A percentile compares a stretch with the other conserved stretches of the same genome.
phyloP scores from a whole-genome alignment of 2,888 invertebrate species.

The Rotaria sp. region DNA sequence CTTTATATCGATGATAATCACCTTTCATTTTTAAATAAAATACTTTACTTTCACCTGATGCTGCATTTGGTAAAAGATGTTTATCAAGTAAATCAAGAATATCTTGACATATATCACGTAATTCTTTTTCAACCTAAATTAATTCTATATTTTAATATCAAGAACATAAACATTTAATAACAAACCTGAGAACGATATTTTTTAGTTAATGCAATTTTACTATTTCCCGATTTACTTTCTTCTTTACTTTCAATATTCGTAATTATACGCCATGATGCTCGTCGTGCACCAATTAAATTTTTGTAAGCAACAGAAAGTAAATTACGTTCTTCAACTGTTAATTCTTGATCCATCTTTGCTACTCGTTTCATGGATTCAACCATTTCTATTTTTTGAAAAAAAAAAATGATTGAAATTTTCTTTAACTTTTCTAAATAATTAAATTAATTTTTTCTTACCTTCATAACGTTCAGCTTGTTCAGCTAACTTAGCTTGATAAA shows the following conservation, averaged over 20 bases:
- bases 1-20: slow-evolving; percentile 93
- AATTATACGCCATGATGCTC: slow-evolving; percentile 64
- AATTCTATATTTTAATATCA: too few species aligned
- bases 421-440: too few species aligned
- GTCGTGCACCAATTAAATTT: slow-evolving; percentile 92
- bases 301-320: slow-evolving; percentile 94
- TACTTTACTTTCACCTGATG: slow-evolving; percentile 73
- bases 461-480: slow-evolving; percentile 80
- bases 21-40: slow-evolving; percentile 58
- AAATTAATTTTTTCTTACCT: background rate
- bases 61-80: slow-evolving; percentile 84
- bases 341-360: slow-evolving; percentile 81
- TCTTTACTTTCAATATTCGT: slow-evolving; percentile 88
- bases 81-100: slow-evolving; percentile 86
- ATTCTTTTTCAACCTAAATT: slow-evolving; percentile 74
- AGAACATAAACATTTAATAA: background rate
- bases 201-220: slow-evolving; percentile 25
- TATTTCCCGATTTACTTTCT: slow-evolving; percentile 69
- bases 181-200: slow-evolving; percentile 39
- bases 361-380: slow-evolving; percentile 83
- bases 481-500: slow-evolving; percentile 95
- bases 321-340: slow-evolving; percentile 93
- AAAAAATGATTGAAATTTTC: background rate
- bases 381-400: slow-evolving; percentile 63
- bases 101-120: slow-evolving; percentile 90